Conservation (phyloP, 2,113 vertebrate species). For the Oreochromis aureus region DNA sequence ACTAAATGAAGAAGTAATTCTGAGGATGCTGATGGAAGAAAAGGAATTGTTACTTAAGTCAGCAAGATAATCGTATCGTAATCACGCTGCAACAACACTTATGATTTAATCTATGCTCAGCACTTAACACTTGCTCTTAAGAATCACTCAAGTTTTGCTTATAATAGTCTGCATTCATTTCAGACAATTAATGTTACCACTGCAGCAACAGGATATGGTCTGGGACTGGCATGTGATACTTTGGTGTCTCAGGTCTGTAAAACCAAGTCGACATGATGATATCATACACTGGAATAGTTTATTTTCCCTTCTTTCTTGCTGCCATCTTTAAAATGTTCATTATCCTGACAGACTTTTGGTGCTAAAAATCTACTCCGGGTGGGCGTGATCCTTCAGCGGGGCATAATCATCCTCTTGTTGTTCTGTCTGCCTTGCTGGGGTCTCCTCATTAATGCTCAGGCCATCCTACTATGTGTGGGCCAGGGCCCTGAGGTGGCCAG, state of each 20-base stretch:
- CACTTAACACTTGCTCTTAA: background rate
- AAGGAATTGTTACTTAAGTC: background rate
- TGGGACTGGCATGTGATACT: conserved; percentile 85
- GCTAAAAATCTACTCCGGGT: conserved; percentile 68
- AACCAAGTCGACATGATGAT: background rate
- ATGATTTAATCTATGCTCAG: background rate
- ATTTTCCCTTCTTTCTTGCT: background rate
- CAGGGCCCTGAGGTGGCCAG: conserved; percentile 84
- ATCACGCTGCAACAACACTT: background rate
- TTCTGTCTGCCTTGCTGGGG: conserved; percentile 92
- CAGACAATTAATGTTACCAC: conserved; percentile 86
- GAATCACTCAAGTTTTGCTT: background rate
- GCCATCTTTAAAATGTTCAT: background rate
- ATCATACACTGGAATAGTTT: background rate
- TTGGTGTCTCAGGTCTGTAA: conserved; percentile 77
- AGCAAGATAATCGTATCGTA: background rate
- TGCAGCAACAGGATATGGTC: conserved; percentile 79
- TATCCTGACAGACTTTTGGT: conserved; percentile 72
- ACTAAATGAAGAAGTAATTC: background rate
- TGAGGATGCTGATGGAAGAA: background rate
- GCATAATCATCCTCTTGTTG: conserved; percentile 80
- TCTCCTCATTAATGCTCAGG: conserved; percentile 81
- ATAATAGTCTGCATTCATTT: conserved; percentile 4
- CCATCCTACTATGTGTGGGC: conserved; percentile 74
- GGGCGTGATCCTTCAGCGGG: conserved; percentile 84